phyloP scores from a whole-genome alignment of 1,140 invertebrate genomes.

The Pissodes strobi region DNA sequence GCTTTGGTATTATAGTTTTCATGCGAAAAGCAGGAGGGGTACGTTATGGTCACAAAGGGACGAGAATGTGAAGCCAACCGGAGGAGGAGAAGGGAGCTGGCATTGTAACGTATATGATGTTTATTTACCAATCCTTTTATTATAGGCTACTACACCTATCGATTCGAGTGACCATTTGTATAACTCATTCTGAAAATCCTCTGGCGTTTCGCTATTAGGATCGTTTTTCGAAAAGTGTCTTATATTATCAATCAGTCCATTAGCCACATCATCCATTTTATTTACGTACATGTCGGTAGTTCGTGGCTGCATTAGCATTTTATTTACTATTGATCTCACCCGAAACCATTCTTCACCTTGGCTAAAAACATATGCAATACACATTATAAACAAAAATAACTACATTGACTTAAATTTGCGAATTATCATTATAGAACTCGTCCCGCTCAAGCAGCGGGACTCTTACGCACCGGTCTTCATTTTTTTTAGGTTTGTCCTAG shows the following conservation, averaged over 20 bases:
- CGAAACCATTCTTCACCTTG: constrained; percentile 63
- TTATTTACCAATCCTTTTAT: constrained; percentile 61
- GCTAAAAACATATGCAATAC: constrained; percentile 46
- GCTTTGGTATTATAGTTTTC: too few species aligned
- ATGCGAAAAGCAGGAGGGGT: too few species aligned
- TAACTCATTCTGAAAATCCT: constrained; percentile 65
- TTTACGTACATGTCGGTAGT: constrained; percentile 58
- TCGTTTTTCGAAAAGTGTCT: constrained; percentile 56
- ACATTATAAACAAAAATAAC: too few species aligned
- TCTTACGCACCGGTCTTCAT: too few species aligned
- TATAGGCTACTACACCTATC: constrained; percentile 69
- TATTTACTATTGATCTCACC: constrained; percentile 60
- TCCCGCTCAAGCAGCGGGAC: too few species aligned
- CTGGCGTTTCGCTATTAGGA: constrained; percentile 57
- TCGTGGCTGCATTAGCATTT: constrained; percentile 61
- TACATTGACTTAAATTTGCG: too few species aligned
- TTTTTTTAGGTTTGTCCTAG: too few species aligned
- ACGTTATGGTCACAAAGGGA: too few species aligned
- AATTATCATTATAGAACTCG: too few species aligned
- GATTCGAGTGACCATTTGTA: constrained; percentile 73
- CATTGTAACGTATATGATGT: too few species aligned
- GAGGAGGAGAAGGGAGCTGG: too few species aligned
- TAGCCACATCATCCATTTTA: constrained; percentile 58
- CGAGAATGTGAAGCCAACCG: too few species aligned
- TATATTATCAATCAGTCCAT: constrained; percentile 61